Evolutionary conservation across 2,888 invertebrate species (phyloP), one percentile per base, ranked within the genome.

Genomic region (Nephrotoma guestfalica): DNA sequence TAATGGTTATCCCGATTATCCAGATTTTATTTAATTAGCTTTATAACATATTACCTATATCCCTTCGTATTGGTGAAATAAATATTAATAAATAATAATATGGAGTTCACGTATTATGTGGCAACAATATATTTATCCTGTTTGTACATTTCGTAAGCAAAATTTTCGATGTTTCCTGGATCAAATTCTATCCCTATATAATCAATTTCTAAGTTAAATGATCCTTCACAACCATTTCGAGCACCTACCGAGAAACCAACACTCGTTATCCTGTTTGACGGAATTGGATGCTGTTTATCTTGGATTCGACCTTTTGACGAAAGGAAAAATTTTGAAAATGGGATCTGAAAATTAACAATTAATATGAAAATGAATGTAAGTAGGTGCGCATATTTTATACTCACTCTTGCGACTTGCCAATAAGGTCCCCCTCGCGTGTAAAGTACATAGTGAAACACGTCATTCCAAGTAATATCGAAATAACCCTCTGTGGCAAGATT

Each of bases 401-500:
- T 89, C 91, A 97, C 97, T 93, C 95, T 97, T 41, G 96, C 94
- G 88, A 94, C 92, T 92, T 99, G 99, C 99, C 99, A 99, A 90
- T 99, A 99, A 0, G 99, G 99, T 0, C 99, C 99, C 57, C 99
- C 99, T 91, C 98, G 94, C 0, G 99, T 99, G 90, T 95, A 97
- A 4, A 99, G 92, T 0, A 96, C 94, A 91, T 95, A 99, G 89
- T 95, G 94, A 90, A 95, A 97, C 15, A 96, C 93, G 91, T 98
- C 97, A 90, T 97, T 95, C 97, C 97, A 98, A n/a, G 94, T 93
- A 42, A 98, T 91, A 91, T 99, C 99, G 89, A 94, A 96, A 88
- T 94, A 94, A 2, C 96, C 96, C 89, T 95, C 94, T 0, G 94
- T 93, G 86, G 94, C 93, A 86, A 99, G 91, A 91, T 97, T 96